Base-by-base conservation (phyloP, 2,113 vertebrate species). In the Oreocharis arfaki region DNA sequence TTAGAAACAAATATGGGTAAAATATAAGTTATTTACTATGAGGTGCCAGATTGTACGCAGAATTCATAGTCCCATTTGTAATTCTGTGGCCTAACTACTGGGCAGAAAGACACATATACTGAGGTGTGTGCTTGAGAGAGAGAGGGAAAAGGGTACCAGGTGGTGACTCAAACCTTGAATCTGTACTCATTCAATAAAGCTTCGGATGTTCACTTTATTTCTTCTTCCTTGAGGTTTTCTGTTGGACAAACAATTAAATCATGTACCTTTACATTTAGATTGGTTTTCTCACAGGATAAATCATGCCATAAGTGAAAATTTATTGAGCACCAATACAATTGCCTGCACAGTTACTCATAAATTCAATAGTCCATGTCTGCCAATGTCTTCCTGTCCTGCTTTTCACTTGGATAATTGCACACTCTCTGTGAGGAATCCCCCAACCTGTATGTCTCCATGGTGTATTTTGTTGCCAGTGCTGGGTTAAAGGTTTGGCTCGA, bases 331-430 rank as follows among this genome's bases (percentile, higher is more conserved):
- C 39, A 60, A 56, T 84, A 68, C 87, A 20, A 75, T 37, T 80
- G 35, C 9, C 65, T 94, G 33, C 44, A 52, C 91, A 37, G 35
- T 69, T 94, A 68, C 68, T 93, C 30, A 92, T 93, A 65, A 80
- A 89, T 95, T 97, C 78, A 85, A 7, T 64, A 82, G 52, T 50
- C 30, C 57, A 33, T 24, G 26, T 75, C 69, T 89, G 70, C 93
- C 89, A 81, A 52, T 90, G 92, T 65, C 35, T 85, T 95, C 56
- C 46, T 69, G 11, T 69, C 32, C 46, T 23, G 17, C 65, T 41
- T 92, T 88, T 96, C 64, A 78, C 30, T 44, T 67, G 65, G 64
- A 64, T 95, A 92, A 92, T 84, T 93, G 30, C 21, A 76, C 9
- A 27, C 1, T 19, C 4, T 65, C 90, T 49, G 41, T 17, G 41